Evolutionary conservation across 2,113 vertebrate species (phyloP), one percentile per base, ranked within the genome.

Genomic region (Pelmatolapia mariae): DNA sequence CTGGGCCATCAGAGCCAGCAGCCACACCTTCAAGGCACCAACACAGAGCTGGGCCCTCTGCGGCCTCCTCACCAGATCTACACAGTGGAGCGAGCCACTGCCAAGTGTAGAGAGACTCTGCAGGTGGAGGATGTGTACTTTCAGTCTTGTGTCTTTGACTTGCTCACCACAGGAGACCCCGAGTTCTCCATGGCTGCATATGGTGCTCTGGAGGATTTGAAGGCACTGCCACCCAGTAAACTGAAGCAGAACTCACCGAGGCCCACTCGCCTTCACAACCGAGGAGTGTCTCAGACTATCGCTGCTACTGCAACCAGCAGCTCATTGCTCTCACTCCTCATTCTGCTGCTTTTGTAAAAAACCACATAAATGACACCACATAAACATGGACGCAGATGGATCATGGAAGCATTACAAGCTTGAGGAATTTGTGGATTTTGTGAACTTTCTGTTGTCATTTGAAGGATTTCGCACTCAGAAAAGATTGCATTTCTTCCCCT

Each of bases 51-150:
- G 73, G 92, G 94, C 7, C 91, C 91, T 11, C 90, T 93, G 63
- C 71, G 90, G 81, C 95, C 91, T 1, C 95, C 92, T 4, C 95
- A 92, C 52, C 96, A 94, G 79, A 81, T 93, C 86, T 97, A 96
- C 94, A 96, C 97, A 4, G 95, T 97, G 84, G 97, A 97, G 89
- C 92, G 92, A 1, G 97, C 97, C 57, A 96, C 96, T 1, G 95
- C 97, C 52, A 96, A 95, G 89, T 97, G 97, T 84, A 92, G 96
- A 71, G 96, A 97, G 91, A 96, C 94, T 26, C 96, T 97, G 92
- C 96, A 97, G 86, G 97, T 97, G 82, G 97, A 97, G 93, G 97
- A 97, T 6, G 95, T 97, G 53, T 97, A 97, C 94, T 97, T 97
- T 83, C 97, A 97, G 91, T 97, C 97, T n/a, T 97, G 97, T 5